Evolutionary conservation across 2,113 vertebrate species (phyloP), one percentile per base, ranked within the genome.

Genomic region (Larimichthys polyactis): DNA sequence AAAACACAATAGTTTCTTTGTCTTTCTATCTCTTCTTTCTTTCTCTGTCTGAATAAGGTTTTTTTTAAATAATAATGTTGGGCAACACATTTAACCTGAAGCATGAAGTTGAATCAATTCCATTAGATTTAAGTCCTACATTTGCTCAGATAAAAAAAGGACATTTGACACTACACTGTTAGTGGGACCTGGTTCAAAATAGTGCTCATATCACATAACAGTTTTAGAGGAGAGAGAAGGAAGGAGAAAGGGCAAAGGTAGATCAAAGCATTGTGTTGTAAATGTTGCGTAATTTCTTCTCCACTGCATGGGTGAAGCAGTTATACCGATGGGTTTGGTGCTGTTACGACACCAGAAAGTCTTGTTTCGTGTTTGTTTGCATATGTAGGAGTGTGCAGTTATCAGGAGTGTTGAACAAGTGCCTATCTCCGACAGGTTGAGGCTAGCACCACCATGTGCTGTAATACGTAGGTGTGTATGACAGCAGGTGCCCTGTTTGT

Each of bases 371-470:
- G 66, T 81, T 73, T 69, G 57, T 79, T 54, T 81, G 29, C 7
- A 5, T 43, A 7, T 52, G 82, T 90, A 57, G 72, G 84, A 88
- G 88, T 88, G 87, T 69, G 67, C 29, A 27, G 58, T 70, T 68
- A 72, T 82, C 59, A 64, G 49, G 32, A 71, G 51, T 76, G 48
- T 22, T 83, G 76, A 85, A 67, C 76, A 84, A 90, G 76, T 84
- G 82, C 59, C 79, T 63, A 60, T 85, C 55, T 70, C 58, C 80
- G 86, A 86, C 91, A 92, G 84, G 92, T 87, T 80, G 68, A 90
- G 89, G 75, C 92, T 80, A 74, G 91, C 68, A 83, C 40, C 43
- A 63, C 58, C 9, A 17, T 75, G 67, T 24, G 22, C 65, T 71
- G 59, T 66, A 44, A 29, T 15, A 3, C 52, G 55, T 81, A 79